Conservation (phyloP, 2,888 invertebrate species). For the Volucella inanis region DNA sequence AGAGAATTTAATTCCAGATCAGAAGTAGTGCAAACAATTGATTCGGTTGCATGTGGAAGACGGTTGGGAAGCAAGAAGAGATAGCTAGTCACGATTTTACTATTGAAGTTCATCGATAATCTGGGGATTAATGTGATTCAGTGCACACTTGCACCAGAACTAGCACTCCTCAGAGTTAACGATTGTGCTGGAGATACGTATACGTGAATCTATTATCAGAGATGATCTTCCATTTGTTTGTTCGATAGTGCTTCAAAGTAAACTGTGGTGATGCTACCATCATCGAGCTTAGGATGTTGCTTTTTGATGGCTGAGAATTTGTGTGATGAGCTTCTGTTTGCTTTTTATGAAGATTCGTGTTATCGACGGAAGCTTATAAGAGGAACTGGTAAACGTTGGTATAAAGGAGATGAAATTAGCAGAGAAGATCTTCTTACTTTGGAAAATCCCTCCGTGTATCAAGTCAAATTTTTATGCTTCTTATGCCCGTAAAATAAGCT, state of each 20-base stretch:
- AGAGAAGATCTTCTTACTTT: too few species aligned
- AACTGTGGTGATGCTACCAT: constrained; percentile 34
- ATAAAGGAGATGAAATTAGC: too few species aligned
- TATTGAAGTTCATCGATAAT: constrained; percentile 63
- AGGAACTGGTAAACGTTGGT: too few species aligned
- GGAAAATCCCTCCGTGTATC: too few species aligned
- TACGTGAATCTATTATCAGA: constrained; percentile 12
- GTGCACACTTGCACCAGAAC: constrained; percentile 9
- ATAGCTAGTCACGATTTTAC: constrained; percentile 61
- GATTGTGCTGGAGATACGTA: constrained; percentile 50
- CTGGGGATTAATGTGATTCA: constrained; percentile 58
- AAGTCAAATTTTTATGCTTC: too few species aligned
- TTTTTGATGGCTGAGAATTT: constrained; percentile 40
- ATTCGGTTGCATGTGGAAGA: constrained; percentile 14
- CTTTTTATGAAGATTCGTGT: too few species aligned
- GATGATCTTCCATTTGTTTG: constrained; percentile 49
- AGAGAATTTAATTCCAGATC: constrained; percentile 36
- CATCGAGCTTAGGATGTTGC: constrained; percentile 23
- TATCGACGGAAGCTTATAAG: too few species aligned
- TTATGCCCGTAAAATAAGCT: too few species aligned
- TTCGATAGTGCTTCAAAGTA: constrained; percentile 11
- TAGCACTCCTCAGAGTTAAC: constrained; percentile 25
- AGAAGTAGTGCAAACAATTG: constrained; percentile 64
- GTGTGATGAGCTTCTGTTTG: constrained; percentile 36
- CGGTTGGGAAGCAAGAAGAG: background rate